Conservation (phyloP, 2,888 invertebrate species). For the Sinohyriopsis cumingii region DNA sequence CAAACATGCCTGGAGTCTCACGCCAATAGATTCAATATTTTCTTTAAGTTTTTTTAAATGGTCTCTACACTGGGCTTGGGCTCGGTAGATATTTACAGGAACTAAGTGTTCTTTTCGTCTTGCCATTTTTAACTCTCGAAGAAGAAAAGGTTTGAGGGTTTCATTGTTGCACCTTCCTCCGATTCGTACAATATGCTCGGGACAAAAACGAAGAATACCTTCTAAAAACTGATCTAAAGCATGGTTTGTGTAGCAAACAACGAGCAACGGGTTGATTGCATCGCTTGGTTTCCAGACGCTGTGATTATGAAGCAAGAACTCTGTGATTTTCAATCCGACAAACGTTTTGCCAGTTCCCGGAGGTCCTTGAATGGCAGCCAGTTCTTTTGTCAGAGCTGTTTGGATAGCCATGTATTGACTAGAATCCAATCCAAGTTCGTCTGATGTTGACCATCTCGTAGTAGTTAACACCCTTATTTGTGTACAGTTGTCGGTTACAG, state of each 20-base stretch:
- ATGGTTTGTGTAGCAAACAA: constrained; percentile 71
- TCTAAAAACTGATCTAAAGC: constrained; percentile 69
- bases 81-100: constrained; percentile 27
- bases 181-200: constrained; percentile 58
- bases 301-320: constrained; percentile 77
- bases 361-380: constrained; percentile 76
- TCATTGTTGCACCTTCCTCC: constrained; percentile 60
- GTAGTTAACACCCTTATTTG: constrained; percentile 27
- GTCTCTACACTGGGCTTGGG: constrained; percentile 33
- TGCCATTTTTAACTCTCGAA: constrained; percentile 24
- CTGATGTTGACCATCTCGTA: constrained; percentile 38
- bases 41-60: constrained; percentile 18
- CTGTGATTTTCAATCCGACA: constrained; percentile 83
- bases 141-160: constrained; percentile 42
- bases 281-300: constrained; percentile 64
- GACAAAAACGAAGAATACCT: constrained; percentile 52
- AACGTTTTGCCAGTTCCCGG: constrained; percentile 92
- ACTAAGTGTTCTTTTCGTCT: constrained; percentile 18
- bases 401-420: constrained; percentile 63
- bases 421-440: constrained; percentile 33
- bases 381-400: constrained; percentile 62
- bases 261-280: constrained; percentile 56
- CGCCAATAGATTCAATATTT: constrained; percentile 31
- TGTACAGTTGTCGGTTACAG: too few relatives aligned
- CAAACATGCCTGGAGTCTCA: constrained; percentile 29